phyloP scores from a whole-genome alignment of 1,140 invertebrate species.

The Adoxophyes honmai region DNA sequence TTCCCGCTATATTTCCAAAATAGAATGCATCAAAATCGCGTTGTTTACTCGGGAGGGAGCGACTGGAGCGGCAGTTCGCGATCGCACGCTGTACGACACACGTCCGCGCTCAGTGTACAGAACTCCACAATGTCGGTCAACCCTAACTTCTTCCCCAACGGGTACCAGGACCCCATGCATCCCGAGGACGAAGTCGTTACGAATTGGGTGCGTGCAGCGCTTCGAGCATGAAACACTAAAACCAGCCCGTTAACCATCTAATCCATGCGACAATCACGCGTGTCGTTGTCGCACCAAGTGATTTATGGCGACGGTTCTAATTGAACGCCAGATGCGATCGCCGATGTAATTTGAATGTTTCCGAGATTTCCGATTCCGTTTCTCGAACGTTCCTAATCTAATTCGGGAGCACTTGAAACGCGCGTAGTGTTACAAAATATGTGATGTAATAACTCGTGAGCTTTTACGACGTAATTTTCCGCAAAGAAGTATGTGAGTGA shows the following conservation, averaged over 20 bases:
- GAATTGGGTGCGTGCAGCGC: conserved; percentile 63
- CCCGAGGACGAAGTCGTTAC: conserved; percentile 67
- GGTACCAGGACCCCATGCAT: conserved; percentile 71
- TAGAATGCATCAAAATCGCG: conserved; percentile 71
- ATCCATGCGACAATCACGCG: background rate
- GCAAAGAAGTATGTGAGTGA: conserved; percentile 26
- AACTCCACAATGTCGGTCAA: conserved; percentile 54
- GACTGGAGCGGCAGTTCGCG: conserved; percentile 68
- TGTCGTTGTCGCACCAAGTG: too few species aligned
- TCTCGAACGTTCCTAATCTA: conserved; percentile 36
- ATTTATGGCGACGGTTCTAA: too few species aligned
- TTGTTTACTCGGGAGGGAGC: conserved; percentile 62
- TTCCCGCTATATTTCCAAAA: conserved; percentile 74
- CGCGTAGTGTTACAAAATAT: conserved; percentile 52
- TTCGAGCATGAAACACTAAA: conserved; percentile 6
- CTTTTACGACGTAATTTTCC: conserved; percentile 32
- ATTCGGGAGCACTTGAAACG: conserved; percentile 46
- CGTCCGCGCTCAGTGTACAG: conserved; percentile 49
- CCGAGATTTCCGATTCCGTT: background rate
- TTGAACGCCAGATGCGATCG: too few species aligned
- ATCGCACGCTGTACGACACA: conserved; percentile 51
- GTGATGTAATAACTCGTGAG: conserved; percentile 53
- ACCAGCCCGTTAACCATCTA: background rate
- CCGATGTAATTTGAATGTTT: too few species aligned
- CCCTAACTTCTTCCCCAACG: conserved; percentile 71